Evolutionary conservation across 2,113 vertebrate species (phyloP), one percentile per base, ranked within the genome.

Genomic region (Takifugu flavidus): DNA sequence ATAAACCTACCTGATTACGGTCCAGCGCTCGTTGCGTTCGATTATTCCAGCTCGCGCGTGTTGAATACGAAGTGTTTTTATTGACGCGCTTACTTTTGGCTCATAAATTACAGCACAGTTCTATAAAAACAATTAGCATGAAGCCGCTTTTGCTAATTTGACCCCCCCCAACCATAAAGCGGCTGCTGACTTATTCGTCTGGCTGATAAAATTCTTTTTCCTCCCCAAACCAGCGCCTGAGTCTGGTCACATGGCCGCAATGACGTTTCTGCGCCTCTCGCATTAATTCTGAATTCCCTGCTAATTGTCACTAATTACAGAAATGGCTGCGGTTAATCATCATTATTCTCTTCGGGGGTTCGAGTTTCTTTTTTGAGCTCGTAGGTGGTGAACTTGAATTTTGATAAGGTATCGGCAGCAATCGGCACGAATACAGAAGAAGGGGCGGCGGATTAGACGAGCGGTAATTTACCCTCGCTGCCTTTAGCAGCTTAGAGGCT

Each of bases 291-390:
- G 63, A 70, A 84, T 82, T 79, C 62, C 64, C 56, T 70, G 62
- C 61, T 83, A 80, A 86, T 84, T 87, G 80, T 79, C 79, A 80
- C 80, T 80, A 81, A 83, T 82, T 75, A 78, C 70, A 69, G 53
- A 80, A 82, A 82, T 55, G 79, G 69, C 65, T 77, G 82, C 70
- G 75, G 78, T 86, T 79, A 78, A 83, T 88, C 83, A 77, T 86
- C 65, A 75, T 83, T 80, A 83, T 79, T 83, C 80, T 84, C 75
- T 72, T 69, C 69, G 67, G 54, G 65, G 76, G 55, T 82, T 67
- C 28, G 52, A 26, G 66, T 78, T 81, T 10, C 73, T 83, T 83
- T 77, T 74, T 70, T 54, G 69, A 11, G 60, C 68, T 84, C 74
- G 78, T 60, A 83, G 80, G 78, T 86, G 28, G 62, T 29, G 68